Evolutionary conservation across 1,140 invertebrate species (phyloP).

Genomic region (Ips typographus): DNA sequence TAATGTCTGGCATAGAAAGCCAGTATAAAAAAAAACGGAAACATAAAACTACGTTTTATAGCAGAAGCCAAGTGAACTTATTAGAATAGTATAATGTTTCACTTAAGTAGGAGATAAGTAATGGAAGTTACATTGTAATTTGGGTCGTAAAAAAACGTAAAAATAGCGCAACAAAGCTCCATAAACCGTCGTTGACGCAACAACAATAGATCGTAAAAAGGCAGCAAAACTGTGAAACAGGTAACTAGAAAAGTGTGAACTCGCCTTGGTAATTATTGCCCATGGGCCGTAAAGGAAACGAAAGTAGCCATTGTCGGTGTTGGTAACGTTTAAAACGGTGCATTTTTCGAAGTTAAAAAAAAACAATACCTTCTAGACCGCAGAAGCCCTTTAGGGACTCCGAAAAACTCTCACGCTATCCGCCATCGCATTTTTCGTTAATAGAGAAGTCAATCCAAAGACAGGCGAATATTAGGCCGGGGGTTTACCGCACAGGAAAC

Average conservation of each 20-base stretch:
- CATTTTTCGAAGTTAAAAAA: too few relatives aligned
- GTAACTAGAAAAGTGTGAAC: not conserved
- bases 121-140: conserved; percentile 4
- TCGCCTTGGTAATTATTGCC: not conserved
- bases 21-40: not conserved
- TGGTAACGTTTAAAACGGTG: not conserved
- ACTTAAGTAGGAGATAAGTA: conserved; percentile 5
- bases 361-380: not conserved
- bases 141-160: not conserved
- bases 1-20: too few relatives aligned
- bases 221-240: not conserved
- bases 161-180: conserved; percentile 1
- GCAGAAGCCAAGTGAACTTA: not conserved
- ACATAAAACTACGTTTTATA: conserved; percentile 1
- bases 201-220: conserved; percentile 3
- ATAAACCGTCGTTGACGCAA: not conserved
- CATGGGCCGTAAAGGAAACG: not conserved
- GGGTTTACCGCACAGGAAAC: conserved; percentile 18
- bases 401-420: conserved; percentile 15
- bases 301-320: conserved; percentile 1
- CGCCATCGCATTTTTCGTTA: not conserved
- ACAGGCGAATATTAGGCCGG: conserved; percentile 9
- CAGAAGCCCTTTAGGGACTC: conserved; percentile 1
- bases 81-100: conserved; percentile 3
- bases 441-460: conserved; percentile 18